Conservation (phyloP, 2,888 invertebrate genomes). For the Apocheima hispidaria region DNA sequence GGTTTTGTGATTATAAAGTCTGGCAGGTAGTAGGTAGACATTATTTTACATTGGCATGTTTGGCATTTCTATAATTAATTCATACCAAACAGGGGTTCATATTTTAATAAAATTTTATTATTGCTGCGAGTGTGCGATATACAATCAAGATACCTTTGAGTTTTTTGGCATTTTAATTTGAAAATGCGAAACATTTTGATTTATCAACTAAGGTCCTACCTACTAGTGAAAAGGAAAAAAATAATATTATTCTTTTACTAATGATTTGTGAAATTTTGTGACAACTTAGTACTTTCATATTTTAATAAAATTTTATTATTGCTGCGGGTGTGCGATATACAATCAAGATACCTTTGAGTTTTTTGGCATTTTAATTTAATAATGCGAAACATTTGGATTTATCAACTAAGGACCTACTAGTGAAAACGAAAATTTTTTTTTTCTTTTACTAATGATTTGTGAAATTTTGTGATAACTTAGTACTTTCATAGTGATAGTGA, state of each 20-base stretch:
- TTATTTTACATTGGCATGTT: slow-evolving; percentile 65
- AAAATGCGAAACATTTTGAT: slow-evolving; percentile 61
- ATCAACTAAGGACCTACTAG: neutral
- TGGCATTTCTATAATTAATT: slow-evolving; percentile 76
- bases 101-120: slow-evolving; percentile 80
- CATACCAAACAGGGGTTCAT: slow-evolving; percentile 69
- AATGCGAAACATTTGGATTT: slow-evolving; percentile 63
- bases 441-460: neutral
- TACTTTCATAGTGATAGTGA: too few relatives aligned
- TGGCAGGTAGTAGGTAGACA: slow-evolving; percentile 48
- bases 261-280: too few relatives aligned
- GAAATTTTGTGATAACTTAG: too few relatives aligned
- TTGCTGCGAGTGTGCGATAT: slow-evolving; percentile 66
- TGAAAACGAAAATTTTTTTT: too few relatives aligned
- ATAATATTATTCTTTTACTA: too few relatives aligned
- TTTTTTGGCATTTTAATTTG: slow-evolving; percentile 64
- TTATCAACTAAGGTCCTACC: slow-evolving; percentile 32
- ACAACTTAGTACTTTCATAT: too few relatives aligned
- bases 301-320: slow-evolving; percentile 79
- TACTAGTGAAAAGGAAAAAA: too few relatives aligned
- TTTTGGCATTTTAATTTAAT: slow-evolving; percentile 63
- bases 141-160: slow-evolving; percentile 59
- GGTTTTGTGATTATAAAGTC: slow-evolving; percentile 51
- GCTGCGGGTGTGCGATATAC: slow-evolving; percentile 66
- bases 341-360: slow-evolving; percentile 58